Evolutionary conservation across 2,888 invertebrate genomes (phyloP).

Genomic region (Notodonta dromedarius): DNA sequence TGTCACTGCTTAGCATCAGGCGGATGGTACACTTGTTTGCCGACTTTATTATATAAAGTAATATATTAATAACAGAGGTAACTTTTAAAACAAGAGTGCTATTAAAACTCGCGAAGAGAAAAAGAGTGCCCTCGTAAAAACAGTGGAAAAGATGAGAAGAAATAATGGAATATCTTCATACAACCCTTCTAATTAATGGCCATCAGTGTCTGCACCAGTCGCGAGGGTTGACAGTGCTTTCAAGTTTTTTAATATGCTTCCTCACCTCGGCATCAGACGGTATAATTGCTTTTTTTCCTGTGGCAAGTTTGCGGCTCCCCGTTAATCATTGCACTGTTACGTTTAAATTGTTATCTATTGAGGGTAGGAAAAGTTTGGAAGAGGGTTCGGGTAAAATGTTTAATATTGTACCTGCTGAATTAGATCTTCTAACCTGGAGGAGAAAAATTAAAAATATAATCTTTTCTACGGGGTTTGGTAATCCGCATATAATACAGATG

Average conservation of each 20-base stretch:
- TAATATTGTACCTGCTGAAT: too few relatives aligned
- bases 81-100: slow-evolving; percentile 6
- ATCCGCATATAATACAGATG: too few relatives aligned
- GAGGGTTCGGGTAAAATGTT: not conserved
- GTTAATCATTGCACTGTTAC: slow-evolving; percentile 44
- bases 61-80: not conserved
- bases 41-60: too few relatives aligned
- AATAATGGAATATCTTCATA: slow-evolving; percentile 82
- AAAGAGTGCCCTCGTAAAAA: slow-evolving; percentile 40
- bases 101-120: slow-evolving; percentile 33
- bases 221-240: slow-evolving; percentile 77
- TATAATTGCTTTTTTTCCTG: slow-evolving; percentile 78
- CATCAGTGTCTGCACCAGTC: slow-evolving; percentile 82
- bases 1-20: too few relatives aligned
- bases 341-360: slow-evolving; percentile 37
- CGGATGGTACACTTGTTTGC: too few relatives aligned
- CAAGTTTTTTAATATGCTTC: slow-evolving; percentile 83
- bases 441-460: too few relatives aligned
- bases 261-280: slow-evolving; percentile 79
- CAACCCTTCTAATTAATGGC: slow-evolving; percentile 84
- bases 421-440: too few relatives aligned
- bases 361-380: slow-evolving; percentile 26
- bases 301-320: slow-evolving; percentile 61
- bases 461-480: too few relatives aligned
- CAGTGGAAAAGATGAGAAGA: slow-evolving; percentile 57